Base-by-base conservation (phyloP, 2,888 invertebrate species). In the Parochlus steinenii region DNA sequence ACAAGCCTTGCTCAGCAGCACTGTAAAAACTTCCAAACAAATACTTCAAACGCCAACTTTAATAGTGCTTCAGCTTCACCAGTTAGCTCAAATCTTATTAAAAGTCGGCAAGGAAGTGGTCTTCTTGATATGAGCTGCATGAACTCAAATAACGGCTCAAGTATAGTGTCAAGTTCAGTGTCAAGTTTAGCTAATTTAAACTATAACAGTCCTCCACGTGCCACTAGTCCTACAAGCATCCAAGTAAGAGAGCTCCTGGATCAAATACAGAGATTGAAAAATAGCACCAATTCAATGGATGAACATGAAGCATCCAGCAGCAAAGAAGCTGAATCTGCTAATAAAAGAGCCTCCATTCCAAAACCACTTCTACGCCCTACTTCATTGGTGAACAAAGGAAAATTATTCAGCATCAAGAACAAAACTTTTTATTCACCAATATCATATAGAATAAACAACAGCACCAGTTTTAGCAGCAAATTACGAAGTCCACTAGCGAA, bases 201-300 rank as follows among this genome's bases (percentile, higher is more conserved):
- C 31, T 72, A 74, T 6, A 73, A 73, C 18, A 70, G 69, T 44
- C 82, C 83, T 1, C 82, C 82, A 0, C 69, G 74, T 45, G 78
- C 81, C 3, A 83, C 81, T n/a, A 81, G 80, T 49, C 83, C 83
- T 5, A 81, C 80, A 8, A 65, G 73, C 43, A 55, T 53, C n/a
- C 75, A 76, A 49, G 73, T 79, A 42, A 66, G 71, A 33, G 80
- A 81, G 46, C 65, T 81, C 17, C 64, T 79, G 37, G 71, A 74
- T 46, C 74, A 74, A 56, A 74, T 81, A 40, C 71, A 75, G 44
- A 72, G 77, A 52, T 64, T 63, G 54, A 74, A 61, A 44, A 71
- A 62, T 52, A 64, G 46, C 52, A 55, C 24, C 57, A 62, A 31
- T 41, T 32, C 42, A 6, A 37, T 37, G 28, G 31, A 24, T 16